phyloP scores from a whole-genome alignment of 2,797 vertebrate genomes.

The Sebastes vulpes region DNA sequence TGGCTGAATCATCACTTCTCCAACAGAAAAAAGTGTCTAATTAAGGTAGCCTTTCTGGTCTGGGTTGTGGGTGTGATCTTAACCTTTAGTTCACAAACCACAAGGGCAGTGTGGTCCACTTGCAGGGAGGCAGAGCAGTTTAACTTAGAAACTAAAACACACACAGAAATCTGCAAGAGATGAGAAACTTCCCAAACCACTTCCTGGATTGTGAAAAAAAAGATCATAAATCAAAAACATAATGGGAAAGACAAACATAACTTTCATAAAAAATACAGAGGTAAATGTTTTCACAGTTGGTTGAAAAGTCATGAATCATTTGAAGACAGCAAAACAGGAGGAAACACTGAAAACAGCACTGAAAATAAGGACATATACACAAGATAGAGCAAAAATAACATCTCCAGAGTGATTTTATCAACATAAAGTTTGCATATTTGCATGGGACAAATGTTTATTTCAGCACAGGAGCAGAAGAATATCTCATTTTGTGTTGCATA shows the following conservation, averaged over 20 bases:
- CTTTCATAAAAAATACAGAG: not conserved
- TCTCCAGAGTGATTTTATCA: not conserved
- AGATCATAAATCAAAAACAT: not conserved
- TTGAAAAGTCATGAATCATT: not conserved
- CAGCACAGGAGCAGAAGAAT: not conserved
- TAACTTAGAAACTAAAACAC: slow-evolving; percentile 4
- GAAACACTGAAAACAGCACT: not conserved
- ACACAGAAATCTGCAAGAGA: not conserved
- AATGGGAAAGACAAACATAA: slow-evolving; percentile 15
- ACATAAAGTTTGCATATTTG: not conserved
- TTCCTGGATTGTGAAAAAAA: not conserved
- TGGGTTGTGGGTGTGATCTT: slow-evolving; percentile 40
- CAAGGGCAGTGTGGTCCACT: slow-evolving; percentile 21
- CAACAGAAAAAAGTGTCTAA: not conserved
- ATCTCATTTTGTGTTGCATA: not conserved
- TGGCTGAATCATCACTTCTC: not conserved
- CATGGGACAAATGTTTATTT: not conserved
- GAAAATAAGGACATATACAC: not conserved
- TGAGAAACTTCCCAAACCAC: not conserved
- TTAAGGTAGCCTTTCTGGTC: slow-evolving; percentile 12
- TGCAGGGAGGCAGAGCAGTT: slow-evolving; percentile 13
- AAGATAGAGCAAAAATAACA: not conserved
- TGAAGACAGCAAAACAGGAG: not conserved
- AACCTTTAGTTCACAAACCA: slow-evolving; percentile 34
- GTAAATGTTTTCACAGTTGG: not conserved